A percentile compares a stretch with the other conserved stretches of the same genome.
Conservation (phyloP, 2,113 vertebrate species). For the Notarius quadriscutis region DNA sequence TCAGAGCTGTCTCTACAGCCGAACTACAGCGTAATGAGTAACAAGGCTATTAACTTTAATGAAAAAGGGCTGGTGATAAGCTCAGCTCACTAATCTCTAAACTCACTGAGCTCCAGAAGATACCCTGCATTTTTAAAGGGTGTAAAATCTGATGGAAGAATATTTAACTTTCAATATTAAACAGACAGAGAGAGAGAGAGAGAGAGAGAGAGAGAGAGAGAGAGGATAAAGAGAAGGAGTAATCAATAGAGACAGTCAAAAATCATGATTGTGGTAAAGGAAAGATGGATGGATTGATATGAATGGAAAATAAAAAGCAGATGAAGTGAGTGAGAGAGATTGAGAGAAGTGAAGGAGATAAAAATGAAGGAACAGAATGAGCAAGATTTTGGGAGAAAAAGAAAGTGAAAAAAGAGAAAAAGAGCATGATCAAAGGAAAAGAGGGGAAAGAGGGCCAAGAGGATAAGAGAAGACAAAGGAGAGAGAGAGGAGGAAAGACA, state of each 20-base stretch:
- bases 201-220: too few species aligned
- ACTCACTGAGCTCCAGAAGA: background rate
- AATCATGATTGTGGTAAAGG: background rate
- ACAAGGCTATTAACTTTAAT: background rate
- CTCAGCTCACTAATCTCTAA: background rate
- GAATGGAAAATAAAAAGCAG: too few species aligned
- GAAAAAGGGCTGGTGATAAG: background rate
- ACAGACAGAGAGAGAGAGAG: background rate
- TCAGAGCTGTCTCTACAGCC: background rate
- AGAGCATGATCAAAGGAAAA: background rate
- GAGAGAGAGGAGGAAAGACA: background rate
- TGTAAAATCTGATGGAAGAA: background rate
- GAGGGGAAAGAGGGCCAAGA: background rate
- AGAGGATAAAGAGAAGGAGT: too few species aligned
- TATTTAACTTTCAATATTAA: conserved; percentile 1
- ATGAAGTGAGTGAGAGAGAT: background rate
- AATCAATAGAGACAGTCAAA: too few species aligned
- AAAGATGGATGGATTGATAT: background rate
- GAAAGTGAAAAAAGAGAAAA: background rate
- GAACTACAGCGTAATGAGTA: background rate
- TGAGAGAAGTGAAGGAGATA: background rate
- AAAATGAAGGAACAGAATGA: too few species aligned
- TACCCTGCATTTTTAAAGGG: too few species aligned
- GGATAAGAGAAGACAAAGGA: too few species aligned
- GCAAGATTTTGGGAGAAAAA: too few species aligned